Evolutionary conservation across 2,113 vertebrate species (phyloP).

Genomic region (Oriolus oriolus): DNA sequence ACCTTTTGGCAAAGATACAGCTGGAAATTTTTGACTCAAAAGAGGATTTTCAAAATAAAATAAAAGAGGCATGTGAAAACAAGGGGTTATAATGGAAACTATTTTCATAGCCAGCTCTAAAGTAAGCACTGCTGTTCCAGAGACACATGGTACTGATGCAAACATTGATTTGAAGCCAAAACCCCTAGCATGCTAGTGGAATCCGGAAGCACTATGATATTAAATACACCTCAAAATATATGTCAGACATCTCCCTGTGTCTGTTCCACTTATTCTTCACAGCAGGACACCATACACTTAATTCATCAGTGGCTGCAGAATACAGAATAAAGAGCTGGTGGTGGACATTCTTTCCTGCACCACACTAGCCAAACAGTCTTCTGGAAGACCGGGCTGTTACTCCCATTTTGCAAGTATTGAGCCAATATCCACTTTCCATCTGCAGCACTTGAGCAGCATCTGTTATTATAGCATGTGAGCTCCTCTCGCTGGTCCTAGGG

Average conservation of each 20-base stretch:
- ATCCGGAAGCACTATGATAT: constrained; percentile 37
- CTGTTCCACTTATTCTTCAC: constrained; percentile 29
- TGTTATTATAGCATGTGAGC: neutral
- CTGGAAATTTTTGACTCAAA: constrained; percentile 50
- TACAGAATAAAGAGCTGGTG: neutral
- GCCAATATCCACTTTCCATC: neutral
- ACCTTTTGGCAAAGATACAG: constrained; percentile 41
- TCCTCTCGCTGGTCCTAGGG: neutral
- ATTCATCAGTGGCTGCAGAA: neutral
- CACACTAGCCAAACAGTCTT: accelerated
- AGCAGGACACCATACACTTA: neutral
- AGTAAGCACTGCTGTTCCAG: constrained; percentile 47
- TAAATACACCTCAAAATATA: constrained; percentile 51
- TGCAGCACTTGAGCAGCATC: neutral
- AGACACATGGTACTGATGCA: constrained; percentile 54
- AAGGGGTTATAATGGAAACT: constrained; percentile 50
- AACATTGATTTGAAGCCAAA: constrained; percentile 52
- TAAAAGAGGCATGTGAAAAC: constrained; percentile 48
- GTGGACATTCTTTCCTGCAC: neutral
- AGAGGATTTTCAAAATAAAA: constrained; percentile 49
- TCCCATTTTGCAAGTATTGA: constrained; percentile 2
- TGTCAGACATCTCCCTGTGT: constrained; percentile 10
- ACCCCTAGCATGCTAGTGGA: constrained; percentile 18
- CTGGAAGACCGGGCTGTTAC: neutral
- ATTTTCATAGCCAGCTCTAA: constrained; percentile 46